Percentiles rank a stretch among this genome's conserved stretches.
These are phyloP conservation scores for Eubucco bourcierii DNA, from an alignment of 2,113 vertebrate genomes.

Conservation along the genomic window DNA sequence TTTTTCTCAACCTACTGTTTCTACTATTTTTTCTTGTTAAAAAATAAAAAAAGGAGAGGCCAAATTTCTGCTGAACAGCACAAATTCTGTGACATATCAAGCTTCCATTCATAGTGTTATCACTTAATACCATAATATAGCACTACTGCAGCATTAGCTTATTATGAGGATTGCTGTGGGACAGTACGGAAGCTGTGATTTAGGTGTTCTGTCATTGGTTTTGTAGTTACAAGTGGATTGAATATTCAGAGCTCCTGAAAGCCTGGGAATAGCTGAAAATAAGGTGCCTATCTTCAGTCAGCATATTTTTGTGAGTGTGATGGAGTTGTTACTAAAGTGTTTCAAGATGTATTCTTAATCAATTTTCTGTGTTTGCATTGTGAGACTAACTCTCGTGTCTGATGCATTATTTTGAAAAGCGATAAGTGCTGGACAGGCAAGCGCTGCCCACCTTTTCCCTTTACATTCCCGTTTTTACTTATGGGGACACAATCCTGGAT, in stretches of 20 bases:
- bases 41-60: not conserved
- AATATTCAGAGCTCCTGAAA: not conserved
- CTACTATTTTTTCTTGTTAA: not conserved
- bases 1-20: not conserved
- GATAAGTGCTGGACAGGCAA: rapidly evolving
- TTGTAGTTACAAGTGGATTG: rapidly evolving
- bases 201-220: rapidly evolving
- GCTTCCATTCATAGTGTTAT: not conserved
- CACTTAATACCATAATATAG: not conserved
- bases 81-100: not conserved
- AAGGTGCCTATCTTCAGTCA: not conserved
- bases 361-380: rapidly evolving
- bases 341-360: not conserved
- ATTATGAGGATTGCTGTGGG: not conserved
- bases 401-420: rapidly evolving
- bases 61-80: not conserved
- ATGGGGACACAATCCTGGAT: rapidly evolving
- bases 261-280: not conserved
- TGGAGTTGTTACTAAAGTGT: rapidly evolving
- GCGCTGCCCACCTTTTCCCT: not conserved
- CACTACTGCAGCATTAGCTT: not conserved
- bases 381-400: rapidly evolving
- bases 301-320: not conserved
- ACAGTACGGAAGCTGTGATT: rapidly evolving
- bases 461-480: rapidly evolving